Evolutionary conservation across 2,888 invertebrate genomes (phyloP).

Genomic region (Chrysotoxum bicinctum): DNA sequence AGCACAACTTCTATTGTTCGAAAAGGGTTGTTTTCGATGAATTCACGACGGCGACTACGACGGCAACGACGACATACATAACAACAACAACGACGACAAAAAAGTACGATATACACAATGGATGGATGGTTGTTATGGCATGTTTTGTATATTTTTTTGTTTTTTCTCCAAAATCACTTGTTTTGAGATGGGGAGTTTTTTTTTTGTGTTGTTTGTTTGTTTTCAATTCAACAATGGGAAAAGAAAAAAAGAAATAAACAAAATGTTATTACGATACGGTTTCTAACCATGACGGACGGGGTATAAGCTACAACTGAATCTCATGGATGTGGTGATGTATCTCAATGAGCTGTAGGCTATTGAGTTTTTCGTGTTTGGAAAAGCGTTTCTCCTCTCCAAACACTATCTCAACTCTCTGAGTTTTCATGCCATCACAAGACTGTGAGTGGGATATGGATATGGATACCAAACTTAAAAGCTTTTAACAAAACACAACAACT

Average conservation of each 20-base stretch:
- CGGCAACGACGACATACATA: background rate
- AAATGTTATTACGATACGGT: slow-evolving; percentile 50
- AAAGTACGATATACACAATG: slow-evolving; percentile 40
- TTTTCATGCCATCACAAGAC: background rate
- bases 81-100: slow-evolving; percentile 11
- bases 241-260: slow-evolving; percentile 58
- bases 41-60: slow-evolving; percentile 41
- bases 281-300: slow-evolving; percentile 67
- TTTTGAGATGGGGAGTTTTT: slow-evolving; percentile 28
- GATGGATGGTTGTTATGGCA: slow-evolving; percentile 51
- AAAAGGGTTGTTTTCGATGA: slow-evolving; percentile 57
- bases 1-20: slow-evolving; percentile 59
- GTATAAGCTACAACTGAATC: slow-evolving; percentile 64
- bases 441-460: slow-evolving; percentile 30
- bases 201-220: slow-evolving; percentile 3
- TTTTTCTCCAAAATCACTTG: slow-evolving; percentile 43
- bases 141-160: slow-evolving; percentile 31
- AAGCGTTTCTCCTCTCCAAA: slow-evolving; percentile 40
- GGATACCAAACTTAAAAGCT: background rate
- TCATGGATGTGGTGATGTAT: slow-evolving; percentile 35
- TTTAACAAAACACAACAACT: background rate
- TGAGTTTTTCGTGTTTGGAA: slow-evolving; percentile 38
- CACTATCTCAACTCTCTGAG: slow-evolving; percentile 10
- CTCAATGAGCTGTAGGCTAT: background rate
- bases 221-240: slow-evolving; percentile 59